These are phyloP conservation scores for Melieria omissa DNA, from an alignment of 2,888 invertebrate genomes.

Conservation along the genomic window DNA sequence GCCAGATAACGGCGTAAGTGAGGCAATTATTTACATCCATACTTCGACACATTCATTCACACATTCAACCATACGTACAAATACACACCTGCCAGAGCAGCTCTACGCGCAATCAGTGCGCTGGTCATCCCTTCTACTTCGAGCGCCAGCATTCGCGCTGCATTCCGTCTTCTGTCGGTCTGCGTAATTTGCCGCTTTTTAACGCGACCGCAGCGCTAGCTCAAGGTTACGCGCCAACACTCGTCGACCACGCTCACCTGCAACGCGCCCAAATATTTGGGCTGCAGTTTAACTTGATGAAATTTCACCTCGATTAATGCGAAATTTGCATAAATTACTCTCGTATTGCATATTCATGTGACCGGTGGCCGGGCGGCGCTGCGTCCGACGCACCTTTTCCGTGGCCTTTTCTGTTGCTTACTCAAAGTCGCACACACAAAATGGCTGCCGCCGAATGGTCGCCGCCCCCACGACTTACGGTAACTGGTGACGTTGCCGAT, in stretches of 20 bases:
- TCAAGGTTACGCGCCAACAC: conserved; percentile 37
- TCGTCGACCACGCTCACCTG: not conserved
- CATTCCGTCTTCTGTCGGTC: conserved; percentile 31
- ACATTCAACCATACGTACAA: too few relatives aligned
- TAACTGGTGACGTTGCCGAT: too few relatives aligned
- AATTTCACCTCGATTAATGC: conserved; percentile 62
- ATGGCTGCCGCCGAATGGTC: conserved; percentile 14
- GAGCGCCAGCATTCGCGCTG: too few relatives aligned
- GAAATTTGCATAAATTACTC: conserved; percentile 68
- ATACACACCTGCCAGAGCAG: too few relatives aligned
- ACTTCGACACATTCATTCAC: too few relatives aligned
- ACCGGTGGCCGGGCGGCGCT: conserved; percentile 12
- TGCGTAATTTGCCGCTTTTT: conserved; percentile 36
- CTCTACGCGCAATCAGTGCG: too few relatives aligned
- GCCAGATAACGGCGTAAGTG: conserved; percentile 59
- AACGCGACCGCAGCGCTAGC: conserved; percentile 36
- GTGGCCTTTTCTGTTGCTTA: conserved; percentile 5
- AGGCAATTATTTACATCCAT: conserved; percentile 49
- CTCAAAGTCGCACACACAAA: conserved; percentile 26
- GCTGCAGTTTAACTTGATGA: conserved; percentile 47
- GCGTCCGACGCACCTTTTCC: conserved; percentile 20
- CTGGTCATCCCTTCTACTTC: too few relatives aligned
- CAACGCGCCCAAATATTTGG: conserved; percentile 18
- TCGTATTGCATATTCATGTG: conserved; percentile 66
- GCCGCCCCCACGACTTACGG: too few relatives aligned